Base-by-base conservation (phyloP, 2,888 invertebrate genomes). In the Sinodicranocentrus sp. region DNA sequence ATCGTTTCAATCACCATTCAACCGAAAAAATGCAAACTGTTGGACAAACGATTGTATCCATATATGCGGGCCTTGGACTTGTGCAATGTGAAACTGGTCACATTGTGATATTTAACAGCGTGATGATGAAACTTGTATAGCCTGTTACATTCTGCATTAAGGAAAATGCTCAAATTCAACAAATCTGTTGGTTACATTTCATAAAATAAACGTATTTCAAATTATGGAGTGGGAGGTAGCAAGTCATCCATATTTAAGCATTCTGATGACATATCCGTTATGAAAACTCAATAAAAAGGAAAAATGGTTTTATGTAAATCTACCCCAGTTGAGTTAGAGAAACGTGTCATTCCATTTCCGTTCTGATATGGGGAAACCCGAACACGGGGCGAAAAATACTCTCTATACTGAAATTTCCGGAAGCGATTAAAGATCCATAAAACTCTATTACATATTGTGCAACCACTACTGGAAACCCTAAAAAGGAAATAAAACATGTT, bases 231-330 rank as follows among this genome's bases (percentile, higher is more conserved):
- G n/a, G n/a, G n/a, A n/a, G n/a, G n/a, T n/a, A n/a, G n/a, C n/a
- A n/a, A n/a, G 57, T 57, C 25, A 57, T 8, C 3, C 23, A 39
- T 23, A 8, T 63, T 44, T 63, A 61, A 63, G 63, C 26, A 75
- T 72, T 72, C 72, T 5, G 2, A n/a, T 10, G 8, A 43, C 57
- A 59, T 48, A 21, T 63, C 25, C 43, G 57, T 33, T 67, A 76
- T 76, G 76, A 76, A 76, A 75, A 67, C 54, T 67, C 54, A 65
- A 67, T 48, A n/a, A n/a, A n/a, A 54, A 48, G 19, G 5, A 76
- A 76, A 65, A 75, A 67, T 76, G 76, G 76, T 33, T 76, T 67
- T 67, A 76, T 76, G 65, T 76, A 76, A 76, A 76, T 76, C 33
- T 76, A 17, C 67, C 67, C 76, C 67, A 33, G 28, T 65, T 19